Evolutionary conservation across 2,797 vertebrate species (phyloP), one percentile per base, ranked within the genome.

Genomic region (Thunnus albacares): DNA sequence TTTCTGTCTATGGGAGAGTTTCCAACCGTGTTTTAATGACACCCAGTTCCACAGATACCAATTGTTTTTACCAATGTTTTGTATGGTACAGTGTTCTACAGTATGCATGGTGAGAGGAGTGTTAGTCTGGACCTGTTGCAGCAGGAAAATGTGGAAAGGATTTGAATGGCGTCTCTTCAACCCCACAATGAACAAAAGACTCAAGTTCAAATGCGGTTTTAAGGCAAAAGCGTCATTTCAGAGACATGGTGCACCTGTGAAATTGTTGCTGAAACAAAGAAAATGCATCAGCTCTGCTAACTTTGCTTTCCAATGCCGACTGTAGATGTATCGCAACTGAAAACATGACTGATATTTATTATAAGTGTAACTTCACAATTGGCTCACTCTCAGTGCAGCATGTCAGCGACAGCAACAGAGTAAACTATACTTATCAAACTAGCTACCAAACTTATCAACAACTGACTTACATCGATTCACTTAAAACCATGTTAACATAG

Each of bases 61-160:
- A 45, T 28, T 66, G 63, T 43, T 20, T 68, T 62, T 8, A 55
- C 24, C 26, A 7, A 0, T 73, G 41, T 71, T 71, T 63, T 63
- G 24, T 8, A 17, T 20, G 9, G 14, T 28, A 53, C 14, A 41
- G 45, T 17, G 33, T 24, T 70, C 28, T 18, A 56, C n/a, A 33
- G 51, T 53, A 45, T 69, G 24, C 24, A 38, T 14, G 15, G n/a
- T 38, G 35, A 85, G 22, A 59, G n/a, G 28, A 63, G 65, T 51
- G 47, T 58, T 61, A 49, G 56, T 41, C 47, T 68, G 60, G 18
- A 38, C 24, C 60, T 66, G 33, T 20, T 62, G 68, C 1, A 1
- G 53, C 59, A 82, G 66, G 49, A 69, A 81, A 72, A 66, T 33
- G 20, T 41, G 52, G 28, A 63, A 57, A 75, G 41, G 43, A 45